A percentile compares a stretch with the other conserved stretches of the same genome.
Evolutionary conservation across 1,140 invertebrate species (phyloP).

Genomic region (Neodiprion pinetum): DNA sequence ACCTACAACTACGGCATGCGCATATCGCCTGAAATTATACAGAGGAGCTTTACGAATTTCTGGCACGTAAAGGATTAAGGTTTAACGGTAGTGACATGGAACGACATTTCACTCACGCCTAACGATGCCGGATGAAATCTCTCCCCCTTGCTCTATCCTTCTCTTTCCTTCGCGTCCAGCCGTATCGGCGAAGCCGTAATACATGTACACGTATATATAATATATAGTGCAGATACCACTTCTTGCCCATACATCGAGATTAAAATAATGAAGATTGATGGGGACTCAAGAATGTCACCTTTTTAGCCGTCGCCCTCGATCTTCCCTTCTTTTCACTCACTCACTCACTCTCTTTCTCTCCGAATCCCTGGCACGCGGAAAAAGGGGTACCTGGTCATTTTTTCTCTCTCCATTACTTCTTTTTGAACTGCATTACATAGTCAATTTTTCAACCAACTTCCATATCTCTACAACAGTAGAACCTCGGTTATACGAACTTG

Average conservation of each 20-base stretch:
- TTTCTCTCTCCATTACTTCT: no score
- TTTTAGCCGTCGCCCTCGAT: slow-evolving; percentile 23
- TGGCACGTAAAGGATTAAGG: slow-evolving; percentile 79
- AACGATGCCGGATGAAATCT: slow-evolving; percentile 24
- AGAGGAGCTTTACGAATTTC: slow-evolving; percentile 70
- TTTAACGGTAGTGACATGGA: slow-evolving; percentile 73
- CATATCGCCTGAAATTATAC: no score
- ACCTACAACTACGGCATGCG: no score
- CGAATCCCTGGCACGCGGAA: no score
- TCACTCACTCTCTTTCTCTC: not conserved
- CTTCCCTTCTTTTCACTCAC: slow-evolving; percentile 26
- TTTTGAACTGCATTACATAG: no score
- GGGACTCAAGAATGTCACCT: slow-evolving; percentile 29
- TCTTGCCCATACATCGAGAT: slow-evolving; percentile 20
- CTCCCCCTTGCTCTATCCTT: slow-evolving; percentile 14
- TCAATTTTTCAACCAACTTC: no score
- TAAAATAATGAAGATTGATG: slow-evolving; percentile 43
- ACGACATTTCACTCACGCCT: not conserved
- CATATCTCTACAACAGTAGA: no score
- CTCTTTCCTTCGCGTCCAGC: no score
- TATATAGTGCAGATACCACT: not conserved
- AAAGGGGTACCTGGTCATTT: no score
- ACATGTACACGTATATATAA: not conserved
- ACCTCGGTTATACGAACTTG: no score
- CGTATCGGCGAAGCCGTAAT: no score